Percentiles rank a stretch among this genome's conserved stretches.
These are phyloP conservation scores for Heloderma charlesbogerti DNA, from an alignment of 2,113 vertebrate genomes.

Conservation along the genomic window DNA sequence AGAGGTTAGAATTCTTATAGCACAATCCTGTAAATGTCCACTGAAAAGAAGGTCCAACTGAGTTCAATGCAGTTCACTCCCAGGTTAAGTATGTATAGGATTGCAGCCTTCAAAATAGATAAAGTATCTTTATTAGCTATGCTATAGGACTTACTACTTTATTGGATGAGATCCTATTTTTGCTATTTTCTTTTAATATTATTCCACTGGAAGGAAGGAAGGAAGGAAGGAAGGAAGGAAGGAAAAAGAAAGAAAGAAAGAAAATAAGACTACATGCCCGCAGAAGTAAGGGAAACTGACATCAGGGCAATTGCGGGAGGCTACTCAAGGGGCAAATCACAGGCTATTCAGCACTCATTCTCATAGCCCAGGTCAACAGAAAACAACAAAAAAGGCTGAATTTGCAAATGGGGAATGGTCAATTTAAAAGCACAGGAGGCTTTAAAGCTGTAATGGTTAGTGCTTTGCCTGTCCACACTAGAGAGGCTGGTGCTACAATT, in stretches of 20 bases:
- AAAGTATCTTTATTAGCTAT: neutral
- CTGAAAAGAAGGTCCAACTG: neutral
- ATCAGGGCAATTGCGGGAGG: neutral
- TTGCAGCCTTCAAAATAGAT: neutral
- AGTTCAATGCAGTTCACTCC: neutral
- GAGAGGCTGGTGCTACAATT: neutral
- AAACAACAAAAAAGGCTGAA: neutral
- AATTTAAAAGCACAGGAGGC: neutral
- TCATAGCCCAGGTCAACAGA: neutral
- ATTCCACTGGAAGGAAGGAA: too few relatives aligned
- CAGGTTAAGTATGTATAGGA: neutral
- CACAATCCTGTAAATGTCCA: neutral
- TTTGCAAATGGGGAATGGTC: neutral
- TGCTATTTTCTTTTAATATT: neutral
- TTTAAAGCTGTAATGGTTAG: too few relatives aligned
- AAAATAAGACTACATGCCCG: neutral
- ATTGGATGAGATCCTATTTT: neutral
- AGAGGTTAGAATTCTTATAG: neutral
- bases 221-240: too few relatives aligned
- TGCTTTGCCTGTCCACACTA: too few relatives aligned
- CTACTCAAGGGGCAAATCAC: neutral
- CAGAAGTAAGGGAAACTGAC: neutral
- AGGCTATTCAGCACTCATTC: neutral
- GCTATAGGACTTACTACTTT: neutral
- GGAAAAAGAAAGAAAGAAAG: neutral